Percentiles rank a stretch among this genome's conserved stretches.
These are phyloP conservation scores for Ciconia boyciana DNA, from an alignment of 2,113 vertebrate genomes.

Conservation along the genomic window DNA sequence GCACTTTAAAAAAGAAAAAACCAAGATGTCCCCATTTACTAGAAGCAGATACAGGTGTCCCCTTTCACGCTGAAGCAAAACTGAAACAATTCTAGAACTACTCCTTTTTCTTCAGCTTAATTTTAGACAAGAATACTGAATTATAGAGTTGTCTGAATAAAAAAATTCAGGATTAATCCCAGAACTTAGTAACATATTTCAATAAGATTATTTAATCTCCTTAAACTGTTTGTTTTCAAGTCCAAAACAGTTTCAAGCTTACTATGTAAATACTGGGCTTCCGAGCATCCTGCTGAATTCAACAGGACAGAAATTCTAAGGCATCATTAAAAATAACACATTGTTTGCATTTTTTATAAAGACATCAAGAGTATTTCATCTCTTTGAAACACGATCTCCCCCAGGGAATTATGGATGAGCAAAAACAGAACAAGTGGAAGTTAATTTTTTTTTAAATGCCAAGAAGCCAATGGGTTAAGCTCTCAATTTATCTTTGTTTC, in stretches of 20 bases:
- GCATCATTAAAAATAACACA: constrained; percentile 36
- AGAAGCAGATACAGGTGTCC: background rate
- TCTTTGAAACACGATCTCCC: constrained; percentile 38
- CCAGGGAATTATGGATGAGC: constrained; percentile 44
- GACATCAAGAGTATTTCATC: constrained; percentile 51
- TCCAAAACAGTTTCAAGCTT: background rate
- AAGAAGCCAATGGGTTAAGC: constrained; percentile 68
- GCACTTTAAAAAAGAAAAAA: background rate
- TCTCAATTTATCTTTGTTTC: constrained; percentile 69
- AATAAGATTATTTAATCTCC: background rate
- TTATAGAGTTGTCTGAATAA: background rate
- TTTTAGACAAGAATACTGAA: background rate
- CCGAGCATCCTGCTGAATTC: background rate
- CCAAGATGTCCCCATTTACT: background rate
- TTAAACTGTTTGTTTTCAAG: constrained; percentile 2
- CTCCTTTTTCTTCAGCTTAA: background rate
- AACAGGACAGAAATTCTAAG: background rate
- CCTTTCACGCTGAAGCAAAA: background rate
- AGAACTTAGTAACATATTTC: background rate
- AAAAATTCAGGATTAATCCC: background rate
- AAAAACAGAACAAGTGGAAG: constrained; percentile 60
- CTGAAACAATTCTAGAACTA: background rate
- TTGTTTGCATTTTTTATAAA: constrained; percentile 65
- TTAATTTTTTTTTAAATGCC: constrained; percentile 35
- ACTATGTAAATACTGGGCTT: background rate